Base-by-base conservation (phyloP, 2,888 invertebrate species). In the Lagria hirta region DNA sequence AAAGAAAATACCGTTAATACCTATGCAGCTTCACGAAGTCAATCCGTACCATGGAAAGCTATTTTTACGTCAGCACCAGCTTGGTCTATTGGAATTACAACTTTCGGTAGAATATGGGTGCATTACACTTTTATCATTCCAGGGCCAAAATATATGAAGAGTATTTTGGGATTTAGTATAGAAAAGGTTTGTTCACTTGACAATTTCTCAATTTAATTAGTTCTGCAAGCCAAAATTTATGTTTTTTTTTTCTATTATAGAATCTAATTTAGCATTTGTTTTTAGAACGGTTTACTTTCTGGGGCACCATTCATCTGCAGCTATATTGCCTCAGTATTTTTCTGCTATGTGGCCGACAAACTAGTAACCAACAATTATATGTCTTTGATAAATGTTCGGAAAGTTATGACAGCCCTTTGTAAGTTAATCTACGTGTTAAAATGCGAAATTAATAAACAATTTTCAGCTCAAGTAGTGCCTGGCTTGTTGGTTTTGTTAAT, bases 61-160 rank as follows among this genome's bases (percentile, higher is more conserved):
- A 84, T 85, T 48, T 72, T 83, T 24, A 78, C 72, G 11, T 84
- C 83, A 0, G 65, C 77, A 64, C 81, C 84, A 1, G 82, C 81
- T 2, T 84, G 83, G 83, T 76, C 82, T 0, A 84, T 85, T 57
- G 84, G 81, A 5, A 76, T 84, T 21, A 84, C 84, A 1, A 85
- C 84, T 1, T 85, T 84, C 57, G 84, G 84, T n/a, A 73, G 84
- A 33, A 84, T 85, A 61, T 85, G 84, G 83, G 79, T 84, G 3
- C 83, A 84, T 62, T 85, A 85, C 61, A 79, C 81, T 13, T 84
- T 84, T 64, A 84, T 85, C 62, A 79, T 82, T 57, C 77, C 79
- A 29, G 84, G 84, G 6, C 84, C 84, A 11, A 77, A 78, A 60
- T 85, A 84, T 61, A 84, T 84, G 81, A 82, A 82, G 65, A 77